Percentiles rank a stretch among this genome's conserved stretches.
Conservation (phyloP, 2,797 vertebrate species). For the Ceyx erithaca region DNA sequence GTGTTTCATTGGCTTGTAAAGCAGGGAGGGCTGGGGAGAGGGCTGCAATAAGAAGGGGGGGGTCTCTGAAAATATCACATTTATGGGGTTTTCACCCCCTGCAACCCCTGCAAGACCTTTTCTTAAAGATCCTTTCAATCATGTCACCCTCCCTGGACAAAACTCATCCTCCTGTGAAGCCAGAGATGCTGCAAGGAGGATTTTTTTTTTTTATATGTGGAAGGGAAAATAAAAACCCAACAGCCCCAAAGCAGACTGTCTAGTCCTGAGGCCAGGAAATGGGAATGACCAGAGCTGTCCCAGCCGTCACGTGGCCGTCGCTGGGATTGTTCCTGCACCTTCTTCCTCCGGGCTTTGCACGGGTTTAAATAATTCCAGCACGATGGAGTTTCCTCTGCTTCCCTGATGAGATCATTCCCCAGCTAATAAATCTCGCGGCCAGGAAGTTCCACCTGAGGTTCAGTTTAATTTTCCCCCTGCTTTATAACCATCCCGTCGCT, state of each 20-base stretch:
- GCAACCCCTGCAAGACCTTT: not conserved
- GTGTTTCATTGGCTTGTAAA: rapidly evolving
- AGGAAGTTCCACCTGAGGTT: constrained; percentile 61
- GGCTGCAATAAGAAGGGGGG: rapidly evolving
- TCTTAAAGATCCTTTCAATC: not conserved
- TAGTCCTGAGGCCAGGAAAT: not conserved
- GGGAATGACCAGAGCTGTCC: not conserved
- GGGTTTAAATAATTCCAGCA: constrained; percentile 12
- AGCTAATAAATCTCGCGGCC: not conserved
- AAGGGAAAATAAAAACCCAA: not conserved
- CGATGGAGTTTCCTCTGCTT: constrained; percentile 30
- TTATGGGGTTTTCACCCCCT: not conserved
- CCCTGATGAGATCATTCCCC: constrained; percentile 57
- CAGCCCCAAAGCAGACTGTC: not conserved
- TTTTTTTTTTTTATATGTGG: not conserved
- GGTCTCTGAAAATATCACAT: not conserved
- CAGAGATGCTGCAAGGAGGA: rapidly evolving
- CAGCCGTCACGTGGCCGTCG: not conserved
- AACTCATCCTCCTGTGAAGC: not conserved
- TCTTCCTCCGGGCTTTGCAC: not conserved
- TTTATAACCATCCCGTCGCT: not conserved
- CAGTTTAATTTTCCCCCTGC: not conserved
- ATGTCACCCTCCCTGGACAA: rapidly evolving
- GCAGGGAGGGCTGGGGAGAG: not conserved
- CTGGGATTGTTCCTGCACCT: constrained; percentile 8